A percentile compares a stretch with the other conserved stretches of the same genome.
Evolutionary conservation across 2,113 vertebrate genomes (phyloP).

Genomic region (Fulmarus glacialis): DNA sequence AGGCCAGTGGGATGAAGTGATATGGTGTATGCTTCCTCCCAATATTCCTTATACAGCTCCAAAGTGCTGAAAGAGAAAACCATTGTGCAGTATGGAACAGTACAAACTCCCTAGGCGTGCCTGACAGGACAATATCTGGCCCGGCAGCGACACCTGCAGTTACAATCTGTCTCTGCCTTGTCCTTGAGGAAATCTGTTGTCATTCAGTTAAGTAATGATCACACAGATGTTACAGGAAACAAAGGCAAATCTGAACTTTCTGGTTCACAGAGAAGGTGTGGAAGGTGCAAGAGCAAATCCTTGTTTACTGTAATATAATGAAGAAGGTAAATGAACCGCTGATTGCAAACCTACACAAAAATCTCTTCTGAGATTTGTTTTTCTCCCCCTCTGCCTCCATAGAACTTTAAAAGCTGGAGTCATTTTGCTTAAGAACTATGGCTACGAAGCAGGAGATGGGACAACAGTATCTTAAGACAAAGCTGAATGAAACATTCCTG

Average conservation of each 20-base stretch:
- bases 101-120: not conserved
- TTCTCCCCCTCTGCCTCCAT: not conserved
- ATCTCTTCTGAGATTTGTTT: not conserved
- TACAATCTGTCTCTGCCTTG: not conserved
- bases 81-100: not conserved
- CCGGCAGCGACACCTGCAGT: not conserved
- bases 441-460: not conserved
- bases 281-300: not conserved
- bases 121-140: not conserved
- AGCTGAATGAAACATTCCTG: not conserved
- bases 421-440: not conserved
- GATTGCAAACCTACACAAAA: not conserved
- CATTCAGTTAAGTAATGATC: not conserved
- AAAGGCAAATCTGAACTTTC: not conserved
- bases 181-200: not conserved
- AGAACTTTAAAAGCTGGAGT: not conserved
- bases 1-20: conserved; percentile 92
- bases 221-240: not conserved
- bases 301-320: not conserved
- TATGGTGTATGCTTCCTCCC: conserved; percentile 86
- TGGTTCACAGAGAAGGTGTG: not conserved
- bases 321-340: not conserved
- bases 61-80: conserved; percentile 77
- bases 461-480: not conserved
- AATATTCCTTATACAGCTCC: conserved; percentile 89